Evolutionary conservation across 2,797 vertebrate genomes (phyloP).

Genomic region (Mormyrus proboscirostris): DNA sequence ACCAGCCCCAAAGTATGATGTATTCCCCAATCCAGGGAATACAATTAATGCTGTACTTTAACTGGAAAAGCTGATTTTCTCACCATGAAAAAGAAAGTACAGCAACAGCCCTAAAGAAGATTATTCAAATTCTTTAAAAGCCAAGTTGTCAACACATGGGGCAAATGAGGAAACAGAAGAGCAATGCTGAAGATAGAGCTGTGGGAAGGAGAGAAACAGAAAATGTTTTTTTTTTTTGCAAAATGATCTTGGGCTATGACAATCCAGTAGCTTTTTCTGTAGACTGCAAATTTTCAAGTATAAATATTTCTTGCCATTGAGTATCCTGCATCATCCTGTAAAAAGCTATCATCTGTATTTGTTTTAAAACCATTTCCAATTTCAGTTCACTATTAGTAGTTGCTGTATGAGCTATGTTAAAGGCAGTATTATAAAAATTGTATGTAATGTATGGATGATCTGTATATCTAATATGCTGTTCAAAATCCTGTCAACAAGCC

Average conservation of each 20-base stretch:
- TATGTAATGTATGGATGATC: neutral
- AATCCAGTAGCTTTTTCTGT: neutral
- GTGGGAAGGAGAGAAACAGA: constrained; percentile 27
- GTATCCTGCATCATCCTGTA: neutral
- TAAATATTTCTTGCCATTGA: neutral
- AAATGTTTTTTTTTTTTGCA: neutral
- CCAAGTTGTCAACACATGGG: constrained; percentile 62
- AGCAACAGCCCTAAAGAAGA: constrained; percentile 58
- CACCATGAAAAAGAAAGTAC: constrained; percentile 59
- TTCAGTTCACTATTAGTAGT: neutral
- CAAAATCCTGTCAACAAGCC: neutral
- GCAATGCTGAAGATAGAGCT: constrained; percentile 42
- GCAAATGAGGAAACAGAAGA: constrained; percentile 45
- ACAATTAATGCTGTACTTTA: constrained; percentile 57
- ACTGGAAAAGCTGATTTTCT: constrained; percentile 64
- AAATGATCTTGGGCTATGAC: neutral
- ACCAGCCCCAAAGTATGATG: neutral
- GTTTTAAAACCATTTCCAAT: neutral
- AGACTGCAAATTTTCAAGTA: neutral
- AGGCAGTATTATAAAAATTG: neutral
- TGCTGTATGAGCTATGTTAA: neutral
- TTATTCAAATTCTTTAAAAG: constrained; percentile 67
- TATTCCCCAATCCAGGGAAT: neutral
- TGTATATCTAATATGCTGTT: neutral
- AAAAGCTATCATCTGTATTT: neutral